Evolutionary conservation across 2,888 invertebrate genomes (phyloP).

Genomic region (Andrena trimmerana): DNA sequence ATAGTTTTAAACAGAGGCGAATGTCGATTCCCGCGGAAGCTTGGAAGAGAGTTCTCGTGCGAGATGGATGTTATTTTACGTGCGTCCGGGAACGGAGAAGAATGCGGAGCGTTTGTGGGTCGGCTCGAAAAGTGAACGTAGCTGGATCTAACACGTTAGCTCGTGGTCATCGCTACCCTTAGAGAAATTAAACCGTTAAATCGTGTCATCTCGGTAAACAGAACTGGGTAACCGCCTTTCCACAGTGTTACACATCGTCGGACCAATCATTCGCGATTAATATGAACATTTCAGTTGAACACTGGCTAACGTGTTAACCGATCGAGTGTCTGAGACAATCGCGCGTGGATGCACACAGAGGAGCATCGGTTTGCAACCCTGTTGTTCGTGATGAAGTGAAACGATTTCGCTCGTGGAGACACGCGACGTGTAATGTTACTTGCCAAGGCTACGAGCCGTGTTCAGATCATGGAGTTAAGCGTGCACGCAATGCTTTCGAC

Average conservation of each 20-base stretch:
- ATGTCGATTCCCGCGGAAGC: not conserved
- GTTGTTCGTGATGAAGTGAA: not conserved
- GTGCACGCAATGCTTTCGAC: no score
- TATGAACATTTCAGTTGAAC: not conserved
- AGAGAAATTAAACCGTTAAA: not conserved
- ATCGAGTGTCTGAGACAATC: slow-evolving; percentile 65
- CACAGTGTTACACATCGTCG: no score
- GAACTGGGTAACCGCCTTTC: no score
- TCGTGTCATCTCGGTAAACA: not conserved
- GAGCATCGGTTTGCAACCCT: not conserved
- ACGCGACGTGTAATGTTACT: slow-evolving; percentile 3
- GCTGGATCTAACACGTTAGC: slow-evolving; percentile 18
- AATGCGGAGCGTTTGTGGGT: not conserved
- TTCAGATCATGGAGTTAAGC: not conserved
- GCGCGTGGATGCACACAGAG: slow-evolving; percentile 36
- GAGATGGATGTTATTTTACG: slow-evolving; percentile 29
- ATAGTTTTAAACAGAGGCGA: slow-evolving; percentile 43
- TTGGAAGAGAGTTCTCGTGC: not conserved
- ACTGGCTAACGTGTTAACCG: slow-evolving; percentile 8
- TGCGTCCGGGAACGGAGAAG: not conserved
- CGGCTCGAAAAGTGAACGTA: not conserved
- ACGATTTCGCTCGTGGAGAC: slow-evolving; percentile 4
- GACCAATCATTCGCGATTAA: no score
- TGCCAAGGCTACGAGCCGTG: not conserved
- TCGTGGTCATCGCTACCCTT: not conserved